phyloP scores from a whole-genome alignment of 2,113 vertebrate species.

The Cricetomys ansorgei region DNA sequence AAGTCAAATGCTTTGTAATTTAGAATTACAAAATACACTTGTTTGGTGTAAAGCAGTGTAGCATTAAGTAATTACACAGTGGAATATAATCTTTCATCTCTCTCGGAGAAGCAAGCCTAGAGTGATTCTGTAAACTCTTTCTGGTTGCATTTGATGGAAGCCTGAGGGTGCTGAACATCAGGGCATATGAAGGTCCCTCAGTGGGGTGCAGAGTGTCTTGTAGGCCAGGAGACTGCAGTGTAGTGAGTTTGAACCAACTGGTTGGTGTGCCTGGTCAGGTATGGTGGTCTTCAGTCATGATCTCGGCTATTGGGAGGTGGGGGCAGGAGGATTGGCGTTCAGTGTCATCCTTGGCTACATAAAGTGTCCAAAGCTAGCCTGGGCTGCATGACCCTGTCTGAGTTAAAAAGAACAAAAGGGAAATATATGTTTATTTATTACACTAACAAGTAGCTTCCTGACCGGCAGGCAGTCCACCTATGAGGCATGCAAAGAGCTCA shows the following conservation, averaged over 20 bases:
- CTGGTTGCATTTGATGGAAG: neutral
- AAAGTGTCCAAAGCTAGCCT: neutral
- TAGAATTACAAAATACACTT: slow-evolving; percentile 45
- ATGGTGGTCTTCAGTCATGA: neutral
- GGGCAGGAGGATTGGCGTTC: neutral
- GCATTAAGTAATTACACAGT: neutral
- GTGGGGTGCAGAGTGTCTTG: neutral
- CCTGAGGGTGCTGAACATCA: neutral
- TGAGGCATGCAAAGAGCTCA: neutral
- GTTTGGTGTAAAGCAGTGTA: neutral
- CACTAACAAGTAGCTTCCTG: neutral
- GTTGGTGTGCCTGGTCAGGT: neutral
- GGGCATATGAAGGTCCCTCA: neutral
- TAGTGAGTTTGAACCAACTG: neutral
- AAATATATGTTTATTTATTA: neutral
- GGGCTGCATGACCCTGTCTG: neutral
- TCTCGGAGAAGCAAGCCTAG: neutral
- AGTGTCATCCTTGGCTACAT: neutral
- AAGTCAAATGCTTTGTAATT: slow-evolving; percentile 44
- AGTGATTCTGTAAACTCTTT: neutral
- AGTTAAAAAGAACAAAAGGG: neutral
- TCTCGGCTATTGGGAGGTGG: neutral
- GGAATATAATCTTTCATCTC: neutral
- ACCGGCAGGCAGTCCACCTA: neutral
- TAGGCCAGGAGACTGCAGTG: neutral